Conservation (phyloP, 2,888 invertebrate species). For the Congeria kusceri region DNA sequence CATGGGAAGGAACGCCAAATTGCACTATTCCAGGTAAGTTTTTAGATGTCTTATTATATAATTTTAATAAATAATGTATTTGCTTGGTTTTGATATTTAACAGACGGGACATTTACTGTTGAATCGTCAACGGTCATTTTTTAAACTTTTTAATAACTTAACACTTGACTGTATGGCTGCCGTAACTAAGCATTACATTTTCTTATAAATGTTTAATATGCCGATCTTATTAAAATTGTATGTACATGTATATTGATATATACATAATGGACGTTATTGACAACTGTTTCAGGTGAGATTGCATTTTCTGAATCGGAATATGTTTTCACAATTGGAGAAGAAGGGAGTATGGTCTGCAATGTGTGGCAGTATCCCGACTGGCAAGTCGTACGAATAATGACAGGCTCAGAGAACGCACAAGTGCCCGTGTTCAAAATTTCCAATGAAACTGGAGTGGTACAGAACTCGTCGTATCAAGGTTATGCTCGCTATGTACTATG, state of each 20-base stretch:
- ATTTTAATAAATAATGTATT: no score
- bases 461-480: no score
- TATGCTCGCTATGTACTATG: neutral
- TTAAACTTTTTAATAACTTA: no score
- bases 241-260: no score
- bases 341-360: neutral
- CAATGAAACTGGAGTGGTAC: neutral
- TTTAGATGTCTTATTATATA: neutral
- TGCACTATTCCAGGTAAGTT: constrained; percentile 14
- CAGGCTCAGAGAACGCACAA: neutral
- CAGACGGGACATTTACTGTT: no score
- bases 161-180: no score
- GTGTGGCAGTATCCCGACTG: constrained; percentile 1
- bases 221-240: no score
- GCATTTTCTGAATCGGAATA: neutral
- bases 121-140: no score
- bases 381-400: constrained; percentile 3
- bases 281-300: constrained; percentile 10
- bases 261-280: neutral
- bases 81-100: no score
- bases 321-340: neutral
- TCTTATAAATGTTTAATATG: no score
- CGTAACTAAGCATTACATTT: no score
- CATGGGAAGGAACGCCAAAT: constrained; percentile 2
- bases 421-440: neutral